Evolutionary conservation across 92 coral and sea anemone species (phyloP), one percentile per base, ranked within the genome.

Genomic region (Galaxea fascicularis): DNA sequence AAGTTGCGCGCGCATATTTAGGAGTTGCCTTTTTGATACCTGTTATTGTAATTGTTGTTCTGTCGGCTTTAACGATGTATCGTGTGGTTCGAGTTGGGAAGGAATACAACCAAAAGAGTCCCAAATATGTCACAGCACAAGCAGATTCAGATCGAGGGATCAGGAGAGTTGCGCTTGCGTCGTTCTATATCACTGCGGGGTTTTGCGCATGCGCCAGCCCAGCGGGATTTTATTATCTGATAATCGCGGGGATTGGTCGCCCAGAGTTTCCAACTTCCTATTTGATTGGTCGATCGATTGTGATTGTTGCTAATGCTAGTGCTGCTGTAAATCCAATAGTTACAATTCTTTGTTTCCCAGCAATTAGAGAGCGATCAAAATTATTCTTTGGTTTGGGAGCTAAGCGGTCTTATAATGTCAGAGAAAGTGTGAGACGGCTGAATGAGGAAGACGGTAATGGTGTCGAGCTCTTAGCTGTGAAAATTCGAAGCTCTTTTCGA

Each of bases 221-320:
- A 1, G 84, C 31, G 0, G 84, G 84, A 0, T 79, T 79, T 28
- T 79, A 79, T 31, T 79, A 46, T 31, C 46, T 79, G 1, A 65
- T 79, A 17, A 79, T 49, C 65, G 74, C 74, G 1, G 84, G 74
- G 3, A 49, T 47, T 46, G 74, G 74, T 16, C 73, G 47, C 22
- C 84, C 74, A 11, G 84, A 49, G 63, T 79, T 79, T 29, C 84
- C 84, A 46, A 27, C 65, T 13, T 79, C 84, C 2, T 79, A 79
- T n/a, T 24, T 79, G 51, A 67, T 79, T 14, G 63, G 49, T 30
- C 84, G 74, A 4, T 65, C 65, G 21, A 51, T 79, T 30, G 64
- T 67, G 10, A 66, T 79, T 10, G 51, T 79, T 6, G 74, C 74
- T 45, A 79, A 79, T 20, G 41, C 60, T 27, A 79, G 74, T 52